A percentile compares a stretch with the other conserved stretches of the same genome.
These are phyloP conservation scores for Apodemus speciosus DNA, from an alignment of 2,113 vertebrate species.

Conservation along the genomic window DNA sequence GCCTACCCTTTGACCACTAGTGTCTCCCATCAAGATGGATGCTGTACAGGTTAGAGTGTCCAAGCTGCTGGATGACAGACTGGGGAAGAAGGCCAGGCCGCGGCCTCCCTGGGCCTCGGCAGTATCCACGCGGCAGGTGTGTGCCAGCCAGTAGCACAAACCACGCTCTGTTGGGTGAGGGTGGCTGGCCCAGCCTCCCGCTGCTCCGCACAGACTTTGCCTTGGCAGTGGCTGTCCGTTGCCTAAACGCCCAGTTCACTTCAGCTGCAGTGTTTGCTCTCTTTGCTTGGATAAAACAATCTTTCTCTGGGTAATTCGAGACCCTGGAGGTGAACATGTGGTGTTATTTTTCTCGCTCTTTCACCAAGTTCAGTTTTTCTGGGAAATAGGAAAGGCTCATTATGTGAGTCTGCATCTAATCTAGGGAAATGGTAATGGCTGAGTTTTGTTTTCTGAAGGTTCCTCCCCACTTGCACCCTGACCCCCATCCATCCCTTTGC, in stretches of 20 bases:
- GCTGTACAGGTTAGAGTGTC: rapidly evolving
- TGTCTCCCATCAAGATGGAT: rapidly evolving
- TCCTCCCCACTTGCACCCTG: neutral
- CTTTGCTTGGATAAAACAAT: neutral
- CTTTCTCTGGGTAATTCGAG: constrained; percentile 50
- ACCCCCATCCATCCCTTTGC: neutral
- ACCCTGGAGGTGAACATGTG: neutral
- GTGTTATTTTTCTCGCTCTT: constrained; percentile 55
- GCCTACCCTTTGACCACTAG: rapidly evolving
- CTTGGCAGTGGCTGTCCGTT: constrained; percentile 64
- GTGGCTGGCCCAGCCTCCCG: neutral
- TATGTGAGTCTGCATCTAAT: neutral
- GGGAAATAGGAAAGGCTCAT: constrained; percentile 56
- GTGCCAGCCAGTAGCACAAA: constrained; percentile 50
- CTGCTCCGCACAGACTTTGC: constrained; percentile 62
- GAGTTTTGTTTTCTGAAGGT: neutral
- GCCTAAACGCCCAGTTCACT: neutral
- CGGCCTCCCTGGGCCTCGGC: neutral
- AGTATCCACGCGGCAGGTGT: neutral
- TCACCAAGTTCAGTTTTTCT: constrained; percentile 57
- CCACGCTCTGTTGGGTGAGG: constrained; percentile 50
- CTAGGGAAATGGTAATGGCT: neutral
- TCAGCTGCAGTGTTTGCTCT: neutral
- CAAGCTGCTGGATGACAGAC: rapidly evolving
- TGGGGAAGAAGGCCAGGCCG: too few relatives aligned